A percentile compares a stretch with the other conserved stretches of the same genome.
Conservation (phyloP, 2,113 vertebrate genomes). For the Pygoscelis antarcticus region DNA sequence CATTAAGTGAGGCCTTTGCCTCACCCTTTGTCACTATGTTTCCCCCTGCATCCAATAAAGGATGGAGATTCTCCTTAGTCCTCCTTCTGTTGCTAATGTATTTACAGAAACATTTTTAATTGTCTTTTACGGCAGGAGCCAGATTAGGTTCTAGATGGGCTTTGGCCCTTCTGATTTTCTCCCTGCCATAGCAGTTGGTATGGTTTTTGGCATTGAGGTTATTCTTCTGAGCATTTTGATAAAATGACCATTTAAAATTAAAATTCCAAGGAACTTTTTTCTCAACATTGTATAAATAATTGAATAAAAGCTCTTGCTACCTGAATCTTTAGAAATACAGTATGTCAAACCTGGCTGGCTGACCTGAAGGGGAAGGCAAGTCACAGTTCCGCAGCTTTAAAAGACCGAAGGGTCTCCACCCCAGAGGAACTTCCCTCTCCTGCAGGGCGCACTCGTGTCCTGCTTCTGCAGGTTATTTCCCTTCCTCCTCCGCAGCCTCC, state of each 20-base stretch:
- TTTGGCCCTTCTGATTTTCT: too few relatives aligned
- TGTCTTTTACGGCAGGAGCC: too few relatives aligned
- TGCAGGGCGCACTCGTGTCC: not conserved
- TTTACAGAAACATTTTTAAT: too few relatives aligned
- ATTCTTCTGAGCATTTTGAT: not conserved
- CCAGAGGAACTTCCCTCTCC: not conserved
- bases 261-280: not conserved
- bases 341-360: not conserved
- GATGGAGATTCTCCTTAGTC: too few relatives aligned
- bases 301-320: not conserved
- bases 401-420: fast-evolving
- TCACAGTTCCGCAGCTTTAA: not conserved
- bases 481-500: not conserved
- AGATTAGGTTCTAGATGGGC: too few relatives aligned
- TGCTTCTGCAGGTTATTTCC: not conserved
- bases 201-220: not conserved
- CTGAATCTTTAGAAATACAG: not conserved
- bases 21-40: too few relatives aligned
- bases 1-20: too few relatives aligned
- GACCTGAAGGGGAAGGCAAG: not conserved
- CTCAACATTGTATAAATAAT: not conserved
- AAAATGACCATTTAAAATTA: not conserved
- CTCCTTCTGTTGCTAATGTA: too few relatives aligned
- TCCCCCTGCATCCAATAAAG: too few relatives aligned
- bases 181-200: not conserved